Conservation (phyloP, 2,797 vertebrate genomes). For the Pseudocheirus occidentalis region DNA sequence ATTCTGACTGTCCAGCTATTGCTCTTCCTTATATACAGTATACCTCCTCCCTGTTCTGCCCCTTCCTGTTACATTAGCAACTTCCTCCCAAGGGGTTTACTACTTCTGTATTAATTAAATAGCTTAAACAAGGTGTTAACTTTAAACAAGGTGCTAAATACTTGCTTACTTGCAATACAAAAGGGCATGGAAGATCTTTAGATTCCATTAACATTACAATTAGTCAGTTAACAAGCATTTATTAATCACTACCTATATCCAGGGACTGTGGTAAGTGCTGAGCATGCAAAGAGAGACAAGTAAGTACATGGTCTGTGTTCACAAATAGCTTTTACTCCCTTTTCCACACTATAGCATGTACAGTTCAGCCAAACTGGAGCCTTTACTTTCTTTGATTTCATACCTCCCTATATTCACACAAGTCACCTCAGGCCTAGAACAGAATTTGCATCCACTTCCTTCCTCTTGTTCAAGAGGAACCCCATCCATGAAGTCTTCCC, state of each 20-base stretch:
- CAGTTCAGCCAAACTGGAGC: background rate
- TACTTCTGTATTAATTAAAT: too few relatives aligned
- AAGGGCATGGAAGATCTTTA: too few relatives aligned
- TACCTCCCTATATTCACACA: background rate
- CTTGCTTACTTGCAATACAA: too few relatives aligned
- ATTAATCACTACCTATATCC: background rate
- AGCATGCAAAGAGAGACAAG: background rate
- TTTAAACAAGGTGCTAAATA: too few relatives aligned
- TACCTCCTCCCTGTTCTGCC: too few relatives aligned
- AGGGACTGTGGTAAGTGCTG: background rate
- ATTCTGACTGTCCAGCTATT: too few relatives aligned
- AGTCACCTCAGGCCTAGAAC: background rate
- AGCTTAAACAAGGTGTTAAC: too few relatives aligned
- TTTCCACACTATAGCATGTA: background rate
- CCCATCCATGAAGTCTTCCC: background rate
- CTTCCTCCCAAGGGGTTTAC: too few relatives aligned
- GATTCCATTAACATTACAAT: too few relatives aligned
- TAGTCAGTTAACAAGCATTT: background rate
- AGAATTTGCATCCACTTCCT: background rate
- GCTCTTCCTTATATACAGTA: too few relatives aligned
- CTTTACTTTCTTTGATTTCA: background rate
- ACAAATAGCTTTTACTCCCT: background rate
- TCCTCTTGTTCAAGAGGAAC: too few relatives aligned
- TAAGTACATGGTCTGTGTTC: background rate
- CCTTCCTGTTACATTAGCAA: too few relatives aligned